These are phyloP conservation scores for Leistus spinibarbis DNA, from an alignment of 2,888 invertebrate genomes.

Conservation along the genomic window DNA sequence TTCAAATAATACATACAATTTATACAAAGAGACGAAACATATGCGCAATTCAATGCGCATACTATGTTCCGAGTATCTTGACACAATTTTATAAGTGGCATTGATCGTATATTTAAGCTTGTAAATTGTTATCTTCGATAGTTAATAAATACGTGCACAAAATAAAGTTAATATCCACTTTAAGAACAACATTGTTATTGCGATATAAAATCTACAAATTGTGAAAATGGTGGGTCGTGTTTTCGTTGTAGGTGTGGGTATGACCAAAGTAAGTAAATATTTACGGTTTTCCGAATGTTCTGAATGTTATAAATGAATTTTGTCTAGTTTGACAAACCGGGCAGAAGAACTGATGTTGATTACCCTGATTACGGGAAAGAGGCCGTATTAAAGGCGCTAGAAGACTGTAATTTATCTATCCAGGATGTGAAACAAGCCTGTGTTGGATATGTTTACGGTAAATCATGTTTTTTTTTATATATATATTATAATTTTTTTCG, in stretches of 20 bases:
- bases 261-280: slow-evolving; percentile 79
- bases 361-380: slow-evolving; percentile 96
- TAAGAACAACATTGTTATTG: not conserved
- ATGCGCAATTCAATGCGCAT: too few relatives aligned
- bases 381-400: slow-evolving; percentile 84
- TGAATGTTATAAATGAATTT: not conserved
- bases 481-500: not conserved
- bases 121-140: not conserved
- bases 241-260: slow-evolving; percentile 94
- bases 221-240: slow-evolving; percentile 61
- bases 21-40: too few relatives aligned
- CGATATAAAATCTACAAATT: not conserved
- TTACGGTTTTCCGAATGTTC: not conserved
- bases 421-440: slow-evolving; percentile 85
- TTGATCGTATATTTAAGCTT: too few relatives aligned
- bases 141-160: not conserved
- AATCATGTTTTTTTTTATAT: not conserved
- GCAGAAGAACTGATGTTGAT: slow-evolving; percentile 76
- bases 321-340: slow-evolving; percentile 89
- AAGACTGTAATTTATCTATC: slow-evolving; percentile 80
- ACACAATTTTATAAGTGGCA: too few relatives aligned
- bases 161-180: not conserved
- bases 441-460: slow-evolving; percentile 90
- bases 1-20: too few relatives aligned
- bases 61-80: too few relatives aligned